Conservation (phyloP, 2,797 vertebrate genomes). For the Diceros bicornis region DNA sequence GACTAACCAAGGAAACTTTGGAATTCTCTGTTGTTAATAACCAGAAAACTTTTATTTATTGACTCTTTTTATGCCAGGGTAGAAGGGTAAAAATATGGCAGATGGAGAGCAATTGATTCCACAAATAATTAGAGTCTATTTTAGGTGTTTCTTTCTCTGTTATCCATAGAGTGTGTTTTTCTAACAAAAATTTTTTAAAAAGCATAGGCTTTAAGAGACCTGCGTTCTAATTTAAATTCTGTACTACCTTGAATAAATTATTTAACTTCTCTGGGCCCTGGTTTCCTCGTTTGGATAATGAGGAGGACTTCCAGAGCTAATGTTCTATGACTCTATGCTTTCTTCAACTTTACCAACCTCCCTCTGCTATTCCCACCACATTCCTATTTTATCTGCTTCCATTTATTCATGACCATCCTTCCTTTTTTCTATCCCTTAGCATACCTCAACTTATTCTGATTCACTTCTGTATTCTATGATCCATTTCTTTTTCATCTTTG, state of each 20-base stretch:
- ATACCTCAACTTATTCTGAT: neutral
- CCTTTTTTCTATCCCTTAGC: neutral
- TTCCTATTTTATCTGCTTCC: neutral
- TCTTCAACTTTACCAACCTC: neutral
- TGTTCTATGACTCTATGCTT: neutral
- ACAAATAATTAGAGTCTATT: neutral
- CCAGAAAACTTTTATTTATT: neutral
- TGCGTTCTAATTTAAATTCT: neutral
- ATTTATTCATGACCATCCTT: neutral
- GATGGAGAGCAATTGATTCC: neutral
- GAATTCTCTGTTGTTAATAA: neutral
- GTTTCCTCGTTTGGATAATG: neutral
- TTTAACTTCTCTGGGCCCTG: neutral
- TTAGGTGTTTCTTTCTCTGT: neutral
- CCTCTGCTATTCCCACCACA: neutral
- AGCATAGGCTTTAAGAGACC: neutral
- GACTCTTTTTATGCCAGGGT: neutral
- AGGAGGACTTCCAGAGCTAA: neutral
- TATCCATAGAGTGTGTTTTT: neutral
- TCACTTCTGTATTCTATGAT: neutral
- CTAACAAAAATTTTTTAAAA: neutral
- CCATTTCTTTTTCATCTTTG: neutral
- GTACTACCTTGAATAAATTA: neutral
- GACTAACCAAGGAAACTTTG: neutral
- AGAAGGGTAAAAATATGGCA: neutral